Conservation (phyloP, 2,113 vertebrate genomes). For the Nibea coibor region DNA sequence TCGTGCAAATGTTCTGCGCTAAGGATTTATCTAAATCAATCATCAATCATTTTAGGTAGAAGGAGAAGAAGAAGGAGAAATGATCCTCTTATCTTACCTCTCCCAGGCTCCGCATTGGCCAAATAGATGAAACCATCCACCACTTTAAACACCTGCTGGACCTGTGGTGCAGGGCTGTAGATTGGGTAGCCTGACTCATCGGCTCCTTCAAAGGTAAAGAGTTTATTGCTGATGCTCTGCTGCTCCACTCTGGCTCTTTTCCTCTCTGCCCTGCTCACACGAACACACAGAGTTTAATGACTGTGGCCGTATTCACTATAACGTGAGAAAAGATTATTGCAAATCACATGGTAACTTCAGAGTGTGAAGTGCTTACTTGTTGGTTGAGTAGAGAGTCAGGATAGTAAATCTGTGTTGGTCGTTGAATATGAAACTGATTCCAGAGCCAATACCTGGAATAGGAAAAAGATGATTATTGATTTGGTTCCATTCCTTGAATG, state of each 20-base stretch:
- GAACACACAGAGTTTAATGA: constrained; percentile 27
- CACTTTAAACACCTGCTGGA: constrained; percentile 90
- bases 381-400: constrained; percentile 79
- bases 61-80: background rate
- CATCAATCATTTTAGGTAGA: no score
- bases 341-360: background rate
- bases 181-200: constrained; percentile 74
- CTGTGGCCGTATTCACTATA: background rate
- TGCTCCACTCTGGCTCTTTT: constrained; percentile 88
- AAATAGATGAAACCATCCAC: constrained; percentile 96
- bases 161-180: constrained; percentile 87
- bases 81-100: constrained; percentile 79
- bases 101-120: constrained; percentile 89
- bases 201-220: constrained; percentile 85
- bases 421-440: constrained; percentile 78
- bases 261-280: constrained; percentile 87
- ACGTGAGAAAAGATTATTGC: background rate
- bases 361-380: constrained; percentile 53
- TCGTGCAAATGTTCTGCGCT: background rate
- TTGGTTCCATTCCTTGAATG: background rate
- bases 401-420: constrained; percentile 79
- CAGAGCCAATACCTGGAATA: constrained; percentile 74
- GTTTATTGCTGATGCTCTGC: constrained; percentile 87
- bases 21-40: background rate
- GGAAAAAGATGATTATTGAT: background rate